Conservation (phyloP, 2,888 invertebrate species). For the Mythimna pallens region DNA sequence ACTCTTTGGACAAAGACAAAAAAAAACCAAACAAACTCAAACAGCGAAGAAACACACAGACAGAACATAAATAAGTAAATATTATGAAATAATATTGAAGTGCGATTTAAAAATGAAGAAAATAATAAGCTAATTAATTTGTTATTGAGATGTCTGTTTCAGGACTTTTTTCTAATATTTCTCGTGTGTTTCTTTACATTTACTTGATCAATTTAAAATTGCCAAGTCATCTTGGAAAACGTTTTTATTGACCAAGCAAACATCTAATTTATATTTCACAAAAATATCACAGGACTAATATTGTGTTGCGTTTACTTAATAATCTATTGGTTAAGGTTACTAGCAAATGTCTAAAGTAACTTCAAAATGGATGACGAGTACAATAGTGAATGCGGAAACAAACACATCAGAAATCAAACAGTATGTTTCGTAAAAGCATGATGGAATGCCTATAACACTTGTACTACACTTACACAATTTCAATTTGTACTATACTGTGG, state of each 20-base stretch:
- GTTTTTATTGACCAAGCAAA: slow-evolving; percentile 38
- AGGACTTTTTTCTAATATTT: not conserved
- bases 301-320: slow-evolving; percentile 12
- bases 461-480: slow-evolving; percentile 83
- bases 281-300: slow-evolving; percentile 25
- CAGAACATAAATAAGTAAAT: slow-evolving; percentile 28
- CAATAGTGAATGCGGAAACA: slow-evolving; percentile 64
- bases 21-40: slow-evolving; percentile 57
- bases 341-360: slow-evolving; percentile 54
- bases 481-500: slow-evolving; percentile 87
- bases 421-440: slow-evolving; percentile 76
- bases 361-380: slow-evolving; percentile 57
- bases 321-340: slow-evolving; percentile 23
- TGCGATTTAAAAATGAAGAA: not conserved
- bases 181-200: slow-evolving; percentile 48
- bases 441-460: slow-evolving; percentile 67
- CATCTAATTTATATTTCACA: not conserved
- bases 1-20: slow-evolving; percentile 50
- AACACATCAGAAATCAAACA: slow-evolving; percentile 69
- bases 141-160: not conserved
- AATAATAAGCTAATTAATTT: not conserved
- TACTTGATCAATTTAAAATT: slow-evolving; percentile 34
- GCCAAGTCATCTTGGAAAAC: slow-evolving; percentile 1
- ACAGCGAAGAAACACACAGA: slow-evolving; percentile 51
- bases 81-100: slow-evolving; percentile 3